Evolutionary conservation across 2,888 invertebrate species (phyloP), one percentile per base, ranked within the genome.

Genomic region (Pherbina coryleti): DNA sequence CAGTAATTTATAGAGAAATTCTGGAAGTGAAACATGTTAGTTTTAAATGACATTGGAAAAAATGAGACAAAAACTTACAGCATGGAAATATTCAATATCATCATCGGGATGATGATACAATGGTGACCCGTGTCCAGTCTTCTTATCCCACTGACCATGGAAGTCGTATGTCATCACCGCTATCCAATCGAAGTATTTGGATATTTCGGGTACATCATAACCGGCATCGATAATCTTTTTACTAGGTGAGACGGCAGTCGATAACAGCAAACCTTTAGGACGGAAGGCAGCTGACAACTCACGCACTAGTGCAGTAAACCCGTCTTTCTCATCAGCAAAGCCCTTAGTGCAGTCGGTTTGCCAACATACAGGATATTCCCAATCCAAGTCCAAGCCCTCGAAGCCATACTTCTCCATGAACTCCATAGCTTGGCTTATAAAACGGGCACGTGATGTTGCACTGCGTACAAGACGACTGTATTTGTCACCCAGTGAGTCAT

Each of bases 331-430:
- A 0, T 96, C 95, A 71, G 93, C 92, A 3, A 95, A 95, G 2
- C 97, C 97, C 88, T 95, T 94, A 34, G 93, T 93, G 85, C 97
- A 97, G 84, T 97, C 95, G 2, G 96, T 96, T 93, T 95, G 87
- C 90, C 90, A 90, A 55, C 90, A 90, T 1, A 90, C 90, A 0
- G 98, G 98, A 89, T 98, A 98, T 86, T 98, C 97, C 97, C 97
- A 98, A 86, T 97, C 97, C 70, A 98, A 91, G 88, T 97, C 97
- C n/a, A 97, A 91, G n/a, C 98, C 98, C 85, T 98, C 96, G 86
- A 98, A 98, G 72, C 93, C 92, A 84, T 95, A 93, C 86, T 94
- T 94, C 81, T 94, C 93, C 66, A 97, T 90, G 86, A 97, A 97
- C 80, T 93, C 91, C 0, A 97, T 85, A 0, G 93, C 93, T 83